Evolutionary conservation across 2,888 invertebrate species (phyloP).

Genomic region (Opisthograptis luteolata): DNA sequence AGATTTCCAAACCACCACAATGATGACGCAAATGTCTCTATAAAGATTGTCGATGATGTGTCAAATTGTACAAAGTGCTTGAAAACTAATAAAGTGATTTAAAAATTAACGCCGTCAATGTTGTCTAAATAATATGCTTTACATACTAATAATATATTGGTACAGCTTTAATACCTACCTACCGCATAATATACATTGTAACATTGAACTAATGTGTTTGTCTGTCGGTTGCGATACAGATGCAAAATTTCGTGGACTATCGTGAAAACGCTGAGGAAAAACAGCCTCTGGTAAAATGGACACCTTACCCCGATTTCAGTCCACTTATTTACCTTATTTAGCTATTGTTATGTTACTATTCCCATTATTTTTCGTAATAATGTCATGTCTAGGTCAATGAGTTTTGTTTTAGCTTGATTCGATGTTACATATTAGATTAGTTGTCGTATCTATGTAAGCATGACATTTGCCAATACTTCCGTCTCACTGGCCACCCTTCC

Average conservation of each 20-base stretch:
- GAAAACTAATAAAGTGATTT: too few species aligned
- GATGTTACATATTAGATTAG: slow-evolving; percentile 29
- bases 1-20: too few species aligned
- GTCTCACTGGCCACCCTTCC: slow-evolving; percentile 1
- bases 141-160: slow-evolving; percentile 19
- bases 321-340: slow-evolving; percentile 72
- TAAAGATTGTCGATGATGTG: too few species aligned
- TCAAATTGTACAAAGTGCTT: too few species aligned
- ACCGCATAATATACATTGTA: slow-evolving; percentile 44
- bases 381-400: slow-evolving; percentile 43
- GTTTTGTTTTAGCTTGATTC: slow-evolving; percentile 41
- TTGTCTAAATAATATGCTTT: slow-evolving; percentile 46
- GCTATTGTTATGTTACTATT: slow-evolving; percentile 49
- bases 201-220: slow-evolving; percentile 74
- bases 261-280: slow-evolving; percentile 95
- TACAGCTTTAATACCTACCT: slow-evolving; percentile 27
- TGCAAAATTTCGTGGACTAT: slow-evolving; percentile 95
- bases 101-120: slow-evolving; percentile 20
- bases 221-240: slow-evolving; percentile 85
- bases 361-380: slow-evolving; percentile 36
- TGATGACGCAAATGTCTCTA: too few species aligned
- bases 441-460: slow-evolving; percentile 23
- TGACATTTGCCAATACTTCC: slow-evolving; percentile 3
- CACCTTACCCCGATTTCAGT: slow-evolving; percentile 69
- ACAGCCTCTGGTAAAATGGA: slow-evolving; percentile 93